Percentiles rank a stretch among this genome's conserved stretches.
These are phyloP conservation scores for Apodemia mormo DNA, from an alignment of 2,888 invertebrate species.

Conservation along the genomic window DNA sequence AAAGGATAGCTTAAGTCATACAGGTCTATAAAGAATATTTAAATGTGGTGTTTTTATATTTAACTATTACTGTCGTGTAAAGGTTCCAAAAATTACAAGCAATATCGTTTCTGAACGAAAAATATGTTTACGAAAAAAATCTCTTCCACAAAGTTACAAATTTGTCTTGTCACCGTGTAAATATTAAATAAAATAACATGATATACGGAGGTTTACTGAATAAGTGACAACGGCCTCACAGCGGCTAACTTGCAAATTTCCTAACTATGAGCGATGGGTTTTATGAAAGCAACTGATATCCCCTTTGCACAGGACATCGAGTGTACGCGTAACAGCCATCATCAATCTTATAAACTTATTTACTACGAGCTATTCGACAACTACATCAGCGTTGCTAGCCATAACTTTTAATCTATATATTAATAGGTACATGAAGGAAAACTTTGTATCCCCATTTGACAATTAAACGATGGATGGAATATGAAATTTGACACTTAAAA, in stretches of 20 bases:
- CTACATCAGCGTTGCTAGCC: too few species aligned
- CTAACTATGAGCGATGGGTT: slow-evolving; percentile 30
- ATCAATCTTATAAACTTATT: slow-evolving; percentile 29
- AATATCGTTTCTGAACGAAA: too few species aligned
- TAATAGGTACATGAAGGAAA: too few species aligned
- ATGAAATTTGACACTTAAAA: too few species aligned
- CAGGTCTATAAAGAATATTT: too few species aligned
- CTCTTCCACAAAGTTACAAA: background rate
- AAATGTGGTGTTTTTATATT: too few species aligned
- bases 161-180: slow-evolving; percentile 11
- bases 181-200: slow-evolving; percentile 15
- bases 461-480: too few species aligned
- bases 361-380: background rate
- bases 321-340: slow-evolving; percentile 22
- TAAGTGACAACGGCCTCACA: slow-evolving; percentile 17
- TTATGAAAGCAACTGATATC: slow-evolving; percentile 24
- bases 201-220: slow-evolving; percentile 12
- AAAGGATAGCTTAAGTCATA: too few species aligned
- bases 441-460: too few species aligned
- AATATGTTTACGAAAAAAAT: background rate
- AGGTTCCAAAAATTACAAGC: too few species aligned
- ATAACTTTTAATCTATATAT: too few species aligned
- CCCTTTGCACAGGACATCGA: slow-evolving; percentile 17
- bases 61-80: too few species aligned
- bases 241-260: slow-evolving; percentile 22